Percentiles rank a stretch among this genome's conserved stretches.
These are phyloP conservation scores for Sialia sialis DNA, from an alignment of 2,113 vertebrate genomes.

Conservation along the genomic window DNA sequence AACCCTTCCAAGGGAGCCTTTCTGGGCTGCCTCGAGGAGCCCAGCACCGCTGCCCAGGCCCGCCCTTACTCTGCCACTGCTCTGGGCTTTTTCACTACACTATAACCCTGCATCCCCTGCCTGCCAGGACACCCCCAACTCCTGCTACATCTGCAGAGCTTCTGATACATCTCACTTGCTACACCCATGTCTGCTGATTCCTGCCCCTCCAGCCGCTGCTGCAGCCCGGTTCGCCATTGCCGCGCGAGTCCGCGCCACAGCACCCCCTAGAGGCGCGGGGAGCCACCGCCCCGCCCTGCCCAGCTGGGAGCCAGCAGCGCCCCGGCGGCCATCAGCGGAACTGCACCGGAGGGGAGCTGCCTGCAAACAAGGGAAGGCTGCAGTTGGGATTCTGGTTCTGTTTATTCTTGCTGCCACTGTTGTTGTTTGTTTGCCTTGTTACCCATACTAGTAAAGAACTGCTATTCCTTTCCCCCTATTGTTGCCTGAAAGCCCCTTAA, in stretches of 20 bases:
- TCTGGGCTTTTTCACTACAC: rapidly evolving
- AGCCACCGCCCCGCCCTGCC: rapidly evolving
- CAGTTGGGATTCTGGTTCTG: rapidly evolving
- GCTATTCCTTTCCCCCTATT: not conserved
- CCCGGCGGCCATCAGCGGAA: rapidly evolving
- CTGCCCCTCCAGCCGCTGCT: rapidly evolving
- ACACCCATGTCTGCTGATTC: rapidly evolving
- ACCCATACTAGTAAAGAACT: not conserved
- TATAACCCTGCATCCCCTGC: too few relatives aligned
- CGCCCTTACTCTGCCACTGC: not conserved
- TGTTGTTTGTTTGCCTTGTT: not conserved
- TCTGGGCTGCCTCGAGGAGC: too few relatives aligned
- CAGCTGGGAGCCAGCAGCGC: not conserved
- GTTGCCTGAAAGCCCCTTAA: not conserved
- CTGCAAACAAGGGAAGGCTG: rapidly evolving
- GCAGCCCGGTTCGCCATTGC: rapidly evolving
- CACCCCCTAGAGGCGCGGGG: not conserved
- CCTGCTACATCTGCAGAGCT: not conserved
- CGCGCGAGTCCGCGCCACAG: not conserved
- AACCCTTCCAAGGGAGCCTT: not conserved
- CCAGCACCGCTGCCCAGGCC: rapidly evolving
- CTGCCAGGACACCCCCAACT: rapidly evolving
- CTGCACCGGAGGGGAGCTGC: rapidly evolving
- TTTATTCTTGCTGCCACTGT: rapidly evolving
- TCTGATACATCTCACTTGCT: not conserved